phyloP scores from a whole-genome alignment of 1,140 invertebrate species.

The Microplitis mediator region DNA sequence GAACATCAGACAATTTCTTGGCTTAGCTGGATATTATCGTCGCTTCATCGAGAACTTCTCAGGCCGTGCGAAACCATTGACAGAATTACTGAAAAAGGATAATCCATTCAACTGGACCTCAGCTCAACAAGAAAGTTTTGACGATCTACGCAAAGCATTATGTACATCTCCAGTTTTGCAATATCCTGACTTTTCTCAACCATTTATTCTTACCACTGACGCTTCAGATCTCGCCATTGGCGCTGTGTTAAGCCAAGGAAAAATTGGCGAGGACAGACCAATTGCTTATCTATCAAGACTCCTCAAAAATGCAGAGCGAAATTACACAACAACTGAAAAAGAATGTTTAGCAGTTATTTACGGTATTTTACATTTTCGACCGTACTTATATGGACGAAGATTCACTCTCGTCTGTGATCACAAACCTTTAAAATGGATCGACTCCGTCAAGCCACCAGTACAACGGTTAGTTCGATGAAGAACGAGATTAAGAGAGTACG shows the following conservation, averaged over 20 bases:
- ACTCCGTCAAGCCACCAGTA: too few species aligned
- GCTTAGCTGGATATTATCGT: slow-evolving; percentile 40
- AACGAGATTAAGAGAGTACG: too few species aligned
- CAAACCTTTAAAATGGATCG: too few species aligned
- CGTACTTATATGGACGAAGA: slow-evolving; percentile 47
- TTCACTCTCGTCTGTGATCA: slow-evolving; percentile 49
- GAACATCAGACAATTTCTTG: slow-evolving; percentile 37
- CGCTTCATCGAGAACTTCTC: slow-evolving; percentile 41
- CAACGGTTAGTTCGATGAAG: too few species aligned
- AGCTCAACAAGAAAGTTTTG: slow-evolving; percentile 11
- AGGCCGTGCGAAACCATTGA: slow-evolving; percentile 36
- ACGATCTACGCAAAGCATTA: too few species aligned
- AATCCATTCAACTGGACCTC: slow-evolving; percentile 21
- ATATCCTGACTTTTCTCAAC: slow-evolving; percentile 33
- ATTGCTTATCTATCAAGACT: slow-evolving; percentile 37
- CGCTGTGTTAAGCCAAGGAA: slow-evolving; percentile 37
- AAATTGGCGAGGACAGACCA: slow-evolving; percentile 35
- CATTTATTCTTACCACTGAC: slow-evolving; percentile 39
- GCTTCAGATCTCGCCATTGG: slow-evolving; percentile 36
- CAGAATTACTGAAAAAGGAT: slow-evolving; percentile 34
- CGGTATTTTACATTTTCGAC: slow-evolving; percentile 34
- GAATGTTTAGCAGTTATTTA: slow-evolving; percentile 55
- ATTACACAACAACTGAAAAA: slow-evolving; percentile 43
- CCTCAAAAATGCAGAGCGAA: slow-evolving; percentile 36
- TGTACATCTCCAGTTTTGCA: too few species aligned